phyloP scores from a whole-genome alignment of 2,113 vertebrate genomes.

The Heterocephalus glaber region DNA sequence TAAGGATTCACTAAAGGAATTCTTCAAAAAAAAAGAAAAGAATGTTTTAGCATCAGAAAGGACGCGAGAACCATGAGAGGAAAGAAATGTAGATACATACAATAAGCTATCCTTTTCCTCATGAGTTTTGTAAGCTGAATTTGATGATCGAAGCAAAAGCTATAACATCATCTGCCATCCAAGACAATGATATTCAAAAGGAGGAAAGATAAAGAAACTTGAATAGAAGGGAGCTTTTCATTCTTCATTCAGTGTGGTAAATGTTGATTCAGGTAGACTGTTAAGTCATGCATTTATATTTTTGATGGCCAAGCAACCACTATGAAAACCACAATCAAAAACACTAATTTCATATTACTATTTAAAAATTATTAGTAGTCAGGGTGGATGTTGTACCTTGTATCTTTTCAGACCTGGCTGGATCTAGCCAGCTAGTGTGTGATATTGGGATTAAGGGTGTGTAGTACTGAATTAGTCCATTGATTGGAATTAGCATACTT shows the following conservation, averaged over 20 bases:
- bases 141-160: neutral
- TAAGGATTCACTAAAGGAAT: neutral
- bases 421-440: too few relatives aligned
- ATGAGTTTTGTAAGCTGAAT: neutral
- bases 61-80: neutral
- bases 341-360: neutral
- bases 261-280: neutral
- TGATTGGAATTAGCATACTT: neutral
- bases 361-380: neutral
- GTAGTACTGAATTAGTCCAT: neutral
- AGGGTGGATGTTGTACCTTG: neutral
- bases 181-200: neutral
- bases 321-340: neutral
- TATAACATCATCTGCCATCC: neutral
- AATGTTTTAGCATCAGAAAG: neutral
- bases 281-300: neutral
- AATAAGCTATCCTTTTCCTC: neutral
- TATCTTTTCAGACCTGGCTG: neutral
- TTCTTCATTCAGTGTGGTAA: neutral
- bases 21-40: neutral
- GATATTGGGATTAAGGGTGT: neutral
- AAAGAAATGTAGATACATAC: neutral
- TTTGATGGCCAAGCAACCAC: neutral
- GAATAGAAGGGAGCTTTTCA: neutral
- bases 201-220: neutral